Evolutionary conservation across 2,888 invertebrate species (phyloP), one percentile per base, ranked within the genome.

Genomic region (Itoplectis maculator): DNA sequence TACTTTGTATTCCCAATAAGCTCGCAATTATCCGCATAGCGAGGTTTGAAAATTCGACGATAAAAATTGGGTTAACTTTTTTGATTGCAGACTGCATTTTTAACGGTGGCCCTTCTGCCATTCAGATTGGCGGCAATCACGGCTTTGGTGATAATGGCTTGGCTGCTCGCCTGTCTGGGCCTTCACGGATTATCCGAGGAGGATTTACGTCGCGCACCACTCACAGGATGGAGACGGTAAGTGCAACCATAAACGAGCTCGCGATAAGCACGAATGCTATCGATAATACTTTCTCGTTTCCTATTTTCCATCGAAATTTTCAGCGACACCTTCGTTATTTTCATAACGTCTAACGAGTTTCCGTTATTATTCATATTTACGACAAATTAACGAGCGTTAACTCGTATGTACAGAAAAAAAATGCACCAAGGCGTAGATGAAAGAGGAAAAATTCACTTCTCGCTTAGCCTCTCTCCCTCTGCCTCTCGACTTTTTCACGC

Each of bases 211-310:
- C 93, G 94, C 84, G 95, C 95, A 89, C 98, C 98, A 2, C 94
- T 98, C 89, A 95, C 95, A 11, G 98, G 98, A 88, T 98, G 98
- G 98, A 95, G 98, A 93, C 96, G 96, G 98, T 98, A 94, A 94
- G 94, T 92, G 56, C 11, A 45, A 42, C 42, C 37, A 35, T 11
- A 66, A 45, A 69, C n/a, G 29, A 74, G 23, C 15, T 51, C 40
- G 23, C 56, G 45, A 45, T 61, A 35, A 13, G 51, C 69, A 37
- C 23, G n/a, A 40, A 72, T 68, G 13, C 15, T 29, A 35, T 9
- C 42, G 20, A 35, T 49, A 45, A 18, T n/a, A 63, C 77, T 81
- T 81, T 73, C 68, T 68, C 68, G 35, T 47, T 66, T 18, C 18
- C 8, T 23, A 15, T 68, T 35, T 29, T 35, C 61, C n/a, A 61